Conservation (phyloP, 1,140 invertebrate species). For the Arion vulgaris region DNA sequence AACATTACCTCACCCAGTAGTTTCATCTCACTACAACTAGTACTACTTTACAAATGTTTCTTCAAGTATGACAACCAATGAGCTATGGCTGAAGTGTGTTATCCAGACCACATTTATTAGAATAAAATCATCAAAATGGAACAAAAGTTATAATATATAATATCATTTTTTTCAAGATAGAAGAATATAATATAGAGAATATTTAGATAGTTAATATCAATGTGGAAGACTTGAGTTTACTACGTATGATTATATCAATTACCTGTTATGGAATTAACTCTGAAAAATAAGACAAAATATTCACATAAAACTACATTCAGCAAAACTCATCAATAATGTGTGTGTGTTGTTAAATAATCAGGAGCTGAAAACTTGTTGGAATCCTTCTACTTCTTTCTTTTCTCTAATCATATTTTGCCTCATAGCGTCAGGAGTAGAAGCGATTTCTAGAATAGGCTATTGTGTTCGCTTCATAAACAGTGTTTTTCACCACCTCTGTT, state of each 20-base stretch:
- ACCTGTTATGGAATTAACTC: background rate
- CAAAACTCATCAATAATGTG: background rate
- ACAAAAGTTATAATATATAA: background rate
- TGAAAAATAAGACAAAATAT: constrained; percentile 6
- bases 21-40: too few species aligned
- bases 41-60: too few species aligned
- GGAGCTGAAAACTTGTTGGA: too few species aligned
- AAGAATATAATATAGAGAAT: background rate
- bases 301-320: background rate
- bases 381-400: too few species aligned
- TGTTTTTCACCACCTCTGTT: too few species aligned
- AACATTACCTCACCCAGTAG: too few species aligned
- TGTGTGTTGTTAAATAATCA: too few species aligned
- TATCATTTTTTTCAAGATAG: background rate
- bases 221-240: background rate
- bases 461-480: too few species aligned
- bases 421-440: too few species aligned
- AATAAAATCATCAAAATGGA: background rate
- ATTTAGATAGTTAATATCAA: background rate
- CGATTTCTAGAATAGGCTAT: too few species aligned
- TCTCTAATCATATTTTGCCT: too few species aligned
- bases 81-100: background rate
- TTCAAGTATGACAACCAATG: too few species aligned
- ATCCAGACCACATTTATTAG: background rate
- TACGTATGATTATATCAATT: background rate